Base-by-base conservation (phyloP, 2,113 vertebrate genomes). In the Brachionichthys hirsutus region DNA sequence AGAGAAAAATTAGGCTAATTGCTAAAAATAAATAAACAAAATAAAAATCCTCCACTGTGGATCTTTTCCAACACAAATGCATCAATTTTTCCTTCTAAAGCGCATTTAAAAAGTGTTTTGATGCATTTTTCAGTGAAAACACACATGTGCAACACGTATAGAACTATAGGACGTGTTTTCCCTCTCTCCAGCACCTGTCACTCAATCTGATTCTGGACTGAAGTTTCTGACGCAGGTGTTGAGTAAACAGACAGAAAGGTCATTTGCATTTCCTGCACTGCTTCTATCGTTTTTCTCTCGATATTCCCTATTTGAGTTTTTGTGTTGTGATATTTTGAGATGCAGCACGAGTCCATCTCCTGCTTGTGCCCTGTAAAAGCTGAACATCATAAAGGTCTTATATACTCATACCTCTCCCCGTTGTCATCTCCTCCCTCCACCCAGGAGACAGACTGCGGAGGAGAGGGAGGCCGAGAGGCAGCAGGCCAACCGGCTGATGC, bases 391-490 rank as follows among this genome's bases (percentile, higher is more conserved):
- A 9, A 43, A 24, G 1, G 43, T 52, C 19, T 13, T 9, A 24
- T 24, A 12, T n/a, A n/a, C n/a, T n/a, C n/a, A n/a, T n/a, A n/a
- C n/a, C n/a, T 61, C 38, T 24, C 15, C 12, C n/a, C 36, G 11
- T 15, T 15, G 14, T 44, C 56, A 36, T 44, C 22, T 61, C 34
- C 35, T 24, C 43, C 41, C 5, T 61, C 22, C 60, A 17, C 38
- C 54, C 91, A 98, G 96, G 92, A 92, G 97, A 82, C 97, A 99
- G 91, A 98, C 97, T 0, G 96, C 96, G 0, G 97, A 99, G 89
- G 96, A 99, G 85, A 88, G 97, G 1, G 97, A 99, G 84, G 94
- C 96, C 0, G 96, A 99, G 91, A 77, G 97, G 85, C 97, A 99
- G 86, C 97, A 97, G 70, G 96, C 96, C 11, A 95, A 94, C 79